A percentile compares a stretch with the other conserved stretches of the same genome.
Evolutionary conservation across 2,113 vertebrate genomes (phyloP).

Genomic region (Leiothrix lutea): DNA sequence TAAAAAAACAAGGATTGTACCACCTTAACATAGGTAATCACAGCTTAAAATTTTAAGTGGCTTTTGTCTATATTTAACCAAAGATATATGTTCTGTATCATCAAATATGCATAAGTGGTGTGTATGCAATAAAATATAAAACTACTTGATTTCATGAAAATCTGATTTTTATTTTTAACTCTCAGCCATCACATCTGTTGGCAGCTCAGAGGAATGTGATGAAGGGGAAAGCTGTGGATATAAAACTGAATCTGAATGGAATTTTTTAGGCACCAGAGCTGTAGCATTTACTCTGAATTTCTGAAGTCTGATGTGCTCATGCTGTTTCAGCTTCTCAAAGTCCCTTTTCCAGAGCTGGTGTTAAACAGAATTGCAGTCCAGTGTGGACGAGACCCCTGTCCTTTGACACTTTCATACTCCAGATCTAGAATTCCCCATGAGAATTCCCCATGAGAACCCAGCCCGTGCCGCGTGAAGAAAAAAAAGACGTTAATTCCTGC

Average conservation of each 20-base stretch:
- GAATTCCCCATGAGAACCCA: neutral
- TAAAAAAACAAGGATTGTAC: neutral
- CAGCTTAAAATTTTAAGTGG: neutral
- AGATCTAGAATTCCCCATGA: too few relatives aligned
- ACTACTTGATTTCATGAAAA: neutral
- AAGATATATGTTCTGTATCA: neutral
- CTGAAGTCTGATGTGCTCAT: neutral
- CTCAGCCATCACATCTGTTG: neutral
- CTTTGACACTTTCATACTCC: neutral
- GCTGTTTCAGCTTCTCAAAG: neutral
- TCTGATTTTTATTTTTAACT: neutral
- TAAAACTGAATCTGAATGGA: neutral
- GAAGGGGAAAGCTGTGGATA: neutral
- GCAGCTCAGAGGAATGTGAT: neutral
- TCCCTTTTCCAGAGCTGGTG: neutral
- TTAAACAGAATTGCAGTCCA: neutral
- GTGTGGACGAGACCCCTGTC: neutral
- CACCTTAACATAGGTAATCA: neutral
- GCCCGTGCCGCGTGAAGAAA: accelerated
- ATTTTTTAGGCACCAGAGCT: neutral
- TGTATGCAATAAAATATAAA: neutral
- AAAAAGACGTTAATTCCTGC: neutral
- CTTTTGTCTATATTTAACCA: neutral
- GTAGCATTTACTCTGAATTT: neutral
- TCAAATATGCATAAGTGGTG: neutral